These are phyloP conservation scores for Heteropelma amictum DNA, from an alignment of 2,888 invertebrate species.

Conservation along the genomic window DNA sequence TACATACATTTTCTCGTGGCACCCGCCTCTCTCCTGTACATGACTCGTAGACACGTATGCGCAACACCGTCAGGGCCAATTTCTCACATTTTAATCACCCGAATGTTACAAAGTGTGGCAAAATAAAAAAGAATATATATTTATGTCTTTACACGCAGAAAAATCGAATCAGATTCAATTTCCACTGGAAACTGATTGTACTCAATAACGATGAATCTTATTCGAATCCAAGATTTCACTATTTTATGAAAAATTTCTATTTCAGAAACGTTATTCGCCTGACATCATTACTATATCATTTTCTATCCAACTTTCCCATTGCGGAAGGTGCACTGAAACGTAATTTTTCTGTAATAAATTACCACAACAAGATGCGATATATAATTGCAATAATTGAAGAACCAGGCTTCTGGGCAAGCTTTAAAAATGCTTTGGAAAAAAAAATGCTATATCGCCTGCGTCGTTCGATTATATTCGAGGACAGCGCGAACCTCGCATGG, in stretches of 20 bases:
- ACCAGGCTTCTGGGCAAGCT: too few species aligned
- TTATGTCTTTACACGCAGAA: not conserved
- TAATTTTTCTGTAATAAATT: too few species aligned
- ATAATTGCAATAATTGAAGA: too few species aligned
- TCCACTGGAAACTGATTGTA: not conserved
- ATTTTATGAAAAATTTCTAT: not conserved
- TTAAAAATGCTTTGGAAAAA: not conserved
- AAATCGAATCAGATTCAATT: not conserved
- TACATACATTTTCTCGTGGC: constrained; percentile 34
- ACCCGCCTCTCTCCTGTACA: constrained; percentile 15
- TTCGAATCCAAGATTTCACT: not conserved
- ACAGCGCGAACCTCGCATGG: constrained; percentile 40
- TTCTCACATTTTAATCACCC: constrained; percentile 13
- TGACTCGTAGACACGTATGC: constrained; percentile 11
- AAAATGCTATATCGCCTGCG: not conserved
- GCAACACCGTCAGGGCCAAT: not conserved
- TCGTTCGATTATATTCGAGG: not conserved
- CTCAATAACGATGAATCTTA: not conserved
- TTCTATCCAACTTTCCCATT: not conserved
- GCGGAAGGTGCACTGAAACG: too few species aligned
- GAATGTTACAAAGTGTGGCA: not conserved
- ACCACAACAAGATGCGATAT: too few species aligned
- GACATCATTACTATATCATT: not conserved
- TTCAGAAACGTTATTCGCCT: too few species aligned
- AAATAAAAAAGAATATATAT: constrained; percentile 6